Conservation (phyloP, 2,797 vertebrate genomes). For the Cuculus canorus region DNA sequence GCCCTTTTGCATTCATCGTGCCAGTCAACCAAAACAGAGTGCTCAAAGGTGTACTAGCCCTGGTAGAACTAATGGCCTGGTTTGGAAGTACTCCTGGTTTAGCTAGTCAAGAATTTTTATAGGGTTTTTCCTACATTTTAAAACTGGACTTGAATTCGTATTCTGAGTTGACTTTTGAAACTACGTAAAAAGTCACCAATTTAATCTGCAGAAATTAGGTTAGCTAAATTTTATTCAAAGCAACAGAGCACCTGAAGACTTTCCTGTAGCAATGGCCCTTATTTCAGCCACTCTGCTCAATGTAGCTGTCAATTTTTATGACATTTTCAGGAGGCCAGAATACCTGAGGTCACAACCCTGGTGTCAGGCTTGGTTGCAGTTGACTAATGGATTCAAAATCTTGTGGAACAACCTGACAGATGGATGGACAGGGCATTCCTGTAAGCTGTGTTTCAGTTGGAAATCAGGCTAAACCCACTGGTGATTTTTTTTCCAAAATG, state of each 20-base stretch:
- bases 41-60: neutral
- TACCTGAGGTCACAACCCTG: neutral
- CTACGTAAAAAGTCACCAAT: neutral
- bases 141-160: neutral
- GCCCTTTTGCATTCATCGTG: neutral
- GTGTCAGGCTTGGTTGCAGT: neutral
- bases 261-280: neutral
- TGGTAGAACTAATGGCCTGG: neutral
- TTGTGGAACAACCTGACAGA: neutral
- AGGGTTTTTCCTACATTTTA: neutral
- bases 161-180: neutral
- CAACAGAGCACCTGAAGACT: neutral
- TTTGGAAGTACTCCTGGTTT: neutral
- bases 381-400: neutral
- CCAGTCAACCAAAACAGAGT: neutral
- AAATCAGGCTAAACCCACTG: neutral
- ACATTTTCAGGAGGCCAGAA: neutral
- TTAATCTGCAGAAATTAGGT: neutral
- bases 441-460: neutral
- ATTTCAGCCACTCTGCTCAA: neutral
- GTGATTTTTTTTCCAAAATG: neutral
- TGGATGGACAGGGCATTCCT: neutral
- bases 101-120: neutral
- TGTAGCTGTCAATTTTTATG: neutral
- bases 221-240: neutral